phyloP scores from a whole-genome alignment of 2,797 vertebrate species.

The Enteromius mattozi region DNA sequence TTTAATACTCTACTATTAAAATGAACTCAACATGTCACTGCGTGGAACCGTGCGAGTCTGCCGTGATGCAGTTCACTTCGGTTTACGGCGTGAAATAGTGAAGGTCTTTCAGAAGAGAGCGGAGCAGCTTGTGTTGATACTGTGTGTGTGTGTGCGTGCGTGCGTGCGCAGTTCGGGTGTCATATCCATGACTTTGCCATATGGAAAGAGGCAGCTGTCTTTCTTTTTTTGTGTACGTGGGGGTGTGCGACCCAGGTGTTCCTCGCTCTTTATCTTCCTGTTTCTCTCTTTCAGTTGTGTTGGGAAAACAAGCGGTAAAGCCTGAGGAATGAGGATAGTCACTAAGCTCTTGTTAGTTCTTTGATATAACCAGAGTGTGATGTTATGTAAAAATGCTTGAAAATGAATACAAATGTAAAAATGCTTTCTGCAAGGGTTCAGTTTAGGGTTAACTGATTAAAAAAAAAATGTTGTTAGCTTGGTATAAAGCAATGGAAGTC shows the following conservation, averaged over 20 bases:
- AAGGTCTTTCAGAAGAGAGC: conserved; percentile 45
- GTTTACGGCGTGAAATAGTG: conserved; percentile 45
- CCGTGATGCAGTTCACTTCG: conserved; percentile 57
- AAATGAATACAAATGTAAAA: background rate
- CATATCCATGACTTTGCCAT: conserved; percentile 50
- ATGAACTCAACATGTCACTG: conserved; percentile 43
- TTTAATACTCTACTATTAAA: conserved; percentile 45
- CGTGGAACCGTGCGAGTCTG: conserved; percentile 52
- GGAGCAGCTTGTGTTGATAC: conserved; percentile 50
- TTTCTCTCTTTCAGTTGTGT: conserved; percentile 25
- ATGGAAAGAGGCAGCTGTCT: conserved; percentile 61
- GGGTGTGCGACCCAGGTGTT: conserved; percentile 56
- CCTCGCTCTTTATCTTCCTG: conserved; percentile 33
- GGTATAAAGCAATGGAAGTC: background rate
- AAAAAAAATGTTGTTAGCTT: background rate
- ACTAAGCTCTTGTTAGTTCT: conserved; percentile 12
- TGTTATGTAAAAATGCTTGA: background rate
- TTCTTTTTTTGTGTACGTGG: conserved; percentile 45
- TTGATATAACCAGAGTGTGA: background rate
- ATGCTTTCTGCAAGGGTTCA: background rate
- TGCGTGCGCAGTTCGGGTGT: conserved; percentile 12
- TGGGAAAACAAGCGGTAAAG: background rate
- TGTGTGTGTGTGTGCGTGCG: conserved; percentile 26
- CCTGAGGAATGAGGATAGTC: conserved; percentile 11
- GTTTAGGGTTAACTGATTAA: background rate